Evolutionary conservation across 1,140 invertebrate genomes (phyloP).

Genomic region (Pachypeltis micranthus): DNA sequence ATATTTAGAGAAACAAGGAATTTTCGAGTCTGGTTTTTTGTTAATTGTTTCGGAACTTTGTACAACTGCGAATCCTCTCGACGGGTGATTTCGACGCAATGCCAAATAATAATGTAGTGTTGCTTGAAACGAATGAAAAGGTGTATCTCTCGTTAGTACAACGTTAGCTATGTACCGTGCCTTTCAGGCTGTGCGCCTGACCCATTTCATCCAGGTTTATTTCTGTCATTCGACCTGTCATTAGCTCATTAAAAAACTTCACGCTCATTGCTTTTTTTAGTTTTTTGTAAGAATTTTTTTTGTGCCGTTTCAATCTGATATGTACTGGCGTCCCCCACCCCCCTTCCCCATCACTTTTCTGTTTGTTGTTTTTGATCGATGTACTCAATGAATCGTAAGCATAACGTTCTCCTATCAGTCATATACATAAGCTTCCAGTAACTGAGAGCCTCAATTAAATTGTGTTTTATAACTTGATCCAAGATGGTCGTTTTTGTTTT

Average conservation of each 20-base stretch:
- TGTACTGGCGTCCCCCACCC: too few relatives aligned
- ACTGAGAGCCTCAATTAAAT: neutral
- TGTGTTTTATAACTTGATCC: neutral
- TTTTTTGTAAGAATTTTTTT: neutral
- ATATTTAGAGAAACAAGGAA: conserved; percentile 25
- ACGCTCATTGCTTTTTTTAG: neutral
- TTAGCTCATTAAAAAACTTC: neutral
- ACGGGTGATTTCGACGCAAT: too few relatives aligned
- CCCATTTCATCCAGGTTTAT: neutral
- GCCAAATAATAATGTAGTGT: too few relatives aligned
- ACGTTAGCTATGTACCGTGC: conserved; percentile 1
- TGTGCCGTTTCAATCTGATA: neutral
- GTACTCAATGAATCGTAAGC: too few relatives aligned
- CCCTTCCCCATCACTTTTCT: neutral
- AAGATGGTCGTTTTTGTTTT: neutral
- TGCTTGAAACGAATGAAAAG: too few relatives aligned
- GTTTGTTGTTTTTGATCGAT: neutral
- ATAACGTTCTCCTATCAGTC: neutral
- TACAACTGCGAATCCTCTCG: too few relatives aligned
- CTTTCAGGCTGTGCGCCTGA: neutral
- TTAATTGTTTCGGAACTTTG: too few relatives aligned
- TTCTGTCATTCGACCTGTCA: neutral
- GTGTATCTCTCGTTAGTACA: neutral
- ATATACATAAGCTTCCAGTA: conserved; percentile 8
- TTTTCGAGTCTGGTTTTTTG: neutral